Evolutionary conservation across 2,797 vertebrate species (phyloP).

Genomic region (Rhabdophis nuchalis): DNA sequence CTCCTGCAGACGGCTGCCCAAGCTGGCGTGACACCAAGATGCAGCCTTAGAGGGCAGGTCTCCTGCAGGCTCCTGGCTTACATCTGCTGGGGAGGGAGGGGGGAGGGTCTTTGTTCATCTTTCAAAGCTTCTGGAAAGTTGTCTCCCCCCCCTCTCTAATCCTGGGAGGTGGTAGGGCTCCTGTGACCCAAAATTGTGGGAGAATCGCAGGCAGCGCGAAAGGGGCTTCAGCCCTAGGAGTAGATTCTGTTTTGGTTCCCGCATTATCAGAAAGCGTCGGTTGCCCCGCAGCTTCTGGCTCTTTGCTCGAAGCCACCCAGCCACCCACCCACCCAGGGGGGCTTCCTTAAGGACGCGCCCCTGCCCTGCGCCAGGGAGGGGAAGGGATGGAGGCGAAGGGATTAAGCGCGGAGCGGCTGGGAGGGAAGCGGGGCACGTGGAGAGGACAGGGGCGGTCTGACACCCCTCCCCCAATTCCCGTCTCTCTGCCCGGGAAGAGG

Average conservation of each 20-base stretch:
- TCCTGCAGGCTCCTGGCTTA: neutral
- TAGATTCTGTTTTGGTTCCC: neutral
- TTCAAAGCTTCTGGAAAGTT: neutral
- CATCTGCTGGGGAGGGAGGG: too few relatives aligned
- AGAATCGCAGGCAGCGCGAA: neutral
- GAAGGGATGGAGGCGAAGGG: neutral
- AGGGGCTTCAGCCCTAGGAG: neutral
- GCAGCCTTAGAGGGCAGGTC: neutral
- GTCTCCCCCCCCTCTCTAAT: neutral
- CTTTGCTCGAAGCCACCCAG: neutral
- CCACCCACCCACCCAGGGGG: neutral
- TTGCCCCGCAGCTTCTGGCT: neutral
- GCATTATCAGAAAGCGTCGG: neutral
- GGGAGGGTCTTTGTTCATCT: neutral
- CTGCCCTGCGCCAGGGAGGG: neutral
- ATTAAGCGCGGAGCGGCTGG: neutral
- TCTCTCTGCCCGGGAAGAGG: neutral
- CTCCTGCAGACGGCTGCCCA: neutral
- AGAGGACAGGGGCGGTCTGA: neutral
- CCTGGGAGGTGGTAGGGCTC: neutral
- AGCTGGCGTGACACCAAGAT: neutral
- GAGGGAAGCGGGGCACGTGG: neutral
- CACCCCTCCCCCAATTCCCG: neutral
- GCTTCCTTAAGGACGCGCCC: neutral
- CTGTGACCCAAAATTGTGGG: neutral